Evolutionary conservation across 2,113 vertebrate species (phyloP), one percentile per base, ranked within the genome.

Genomic region (Lates calcarifer): DNA sequence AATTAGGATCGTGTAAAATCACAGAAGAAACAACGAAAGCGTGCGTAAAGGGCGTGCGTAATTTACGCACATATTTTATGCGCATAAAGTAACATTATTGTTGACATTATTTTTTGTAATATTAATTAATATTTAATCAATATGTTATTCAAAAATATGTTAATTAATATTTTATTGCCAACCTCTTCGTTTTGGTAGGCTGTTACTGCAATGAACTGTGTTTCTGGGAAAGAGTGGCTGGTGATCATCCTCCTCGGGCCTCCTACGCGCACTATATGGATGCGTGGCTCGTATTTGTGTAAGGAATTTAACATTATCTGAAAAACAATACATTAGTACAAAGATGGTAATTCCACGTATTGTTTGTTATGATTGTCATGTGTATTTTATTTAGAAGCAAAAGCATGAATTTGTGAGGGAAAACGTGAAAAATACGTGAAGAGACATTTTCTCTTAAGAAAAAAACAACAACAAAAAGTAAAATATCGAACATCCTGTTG

Each of bases 171-270:
- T 7, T 31, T 0, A 26, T 57, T 29, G 5, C 88, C 31, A 15
- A 96, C 95, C 94, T 96, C 95, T 78, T 96, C 95, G 33, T 96
- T 96, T 79, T 96, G 95, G 49, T 96, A 96, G 0, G 95, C 95
- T 0, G 95, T 96, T 35, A 96, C 95, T 1, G 95, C 95, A 45
- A 96, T 96, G 81, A 96, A 96, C 87, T 95, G 95, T 0, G 95
- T 96, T 74, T 95, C 95, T 0, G 94, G 94, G 74, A 96, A 96
- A 17, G 93, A 92, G 77, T 95, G 95, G 79, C 95, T 96, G 74
- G 92, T 95, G 85, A 96, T 95, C 93, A 95, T 95, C 84, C 95
- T 95, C 78, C 95, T 91, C 24, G 94, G 91, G 57, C 95, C 94
- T 33, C 95, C 95, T 1, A 96, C 95, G 11, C 95, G 94, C 53